These are phyloP conservation scores for Forbesichthys papilliferus DNA, from an alignment of 2,113 vertebrate species.

Conservation along the genomic window DNA sequence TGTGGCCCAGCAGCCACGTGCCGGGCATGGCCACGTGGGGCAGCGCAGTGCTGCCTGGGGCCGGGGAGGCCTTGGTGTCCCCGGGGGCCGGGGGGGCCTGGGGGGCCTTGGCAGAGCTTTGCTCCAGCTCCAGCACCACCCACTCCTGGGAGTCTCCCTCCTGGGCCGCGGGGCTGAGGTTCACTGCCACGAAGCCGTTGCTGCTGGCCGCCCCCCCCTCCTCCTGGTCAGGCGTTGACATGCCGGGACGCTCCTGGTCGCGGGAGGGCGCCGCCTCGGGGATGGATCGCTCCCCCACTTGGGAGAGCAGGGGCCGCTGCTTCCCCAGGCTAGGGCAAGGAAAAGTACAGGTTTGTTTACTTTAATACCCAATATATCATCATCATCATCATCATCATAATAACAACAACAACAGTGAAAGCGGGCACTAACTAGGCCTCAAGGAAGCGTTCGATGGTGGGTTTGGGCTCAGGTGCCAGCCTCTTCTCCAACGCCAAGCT, in stretches of 20 bases:
- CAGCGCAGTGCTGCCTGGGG: slow-evolving; percentile 75
- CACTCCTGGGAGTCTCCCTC: slow-evolving; percentile 95
- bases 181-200: slow-evolving; percentile 92
- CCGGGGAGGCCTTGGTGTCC: slow-evolving; percentile 38
- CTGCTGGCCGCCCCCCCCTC: slow-evolving; percentile 80
- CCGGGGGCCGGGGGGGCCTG: slow-evolving; percentile 34
- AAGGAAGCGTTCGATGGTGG: slow-evolving; percentile 92
- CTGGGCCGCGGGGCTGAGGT: slow-evolving; percentile 89
- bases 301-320: slow-evolving; percentile 79
- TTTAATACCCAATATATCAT: neutral
- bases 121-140: slow-evolving; percentile 95
- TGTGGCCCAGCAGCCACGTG: slow-evolving; percentile 77
- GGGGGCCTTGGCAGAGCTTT: slow-evolving; percentile 80
- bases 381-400: neutral
- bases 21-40: slow-evolving; percentile 75
- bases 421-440: slow-evolving; percentile 84
- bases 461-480: slow-evolving; percentile 91
- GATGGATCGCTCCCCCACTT: slow-evolving; percentile 75
- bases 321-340: slow-evolving; percentile 83
- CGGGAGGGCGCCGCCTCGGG: slow-evolving; percentile 79
- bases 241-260: slow-evolving; percentile 85
- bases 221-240: slow-evolving; percentile 81
- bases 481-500: slow-evolving; percentile 95
- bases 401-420: neutral
- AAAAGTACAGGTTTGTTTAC: neutral